phyloP scores from a whole-genome alignment of 92 coral and sea anemone genomes.

The Desmophyllum pertusum region DNA sequence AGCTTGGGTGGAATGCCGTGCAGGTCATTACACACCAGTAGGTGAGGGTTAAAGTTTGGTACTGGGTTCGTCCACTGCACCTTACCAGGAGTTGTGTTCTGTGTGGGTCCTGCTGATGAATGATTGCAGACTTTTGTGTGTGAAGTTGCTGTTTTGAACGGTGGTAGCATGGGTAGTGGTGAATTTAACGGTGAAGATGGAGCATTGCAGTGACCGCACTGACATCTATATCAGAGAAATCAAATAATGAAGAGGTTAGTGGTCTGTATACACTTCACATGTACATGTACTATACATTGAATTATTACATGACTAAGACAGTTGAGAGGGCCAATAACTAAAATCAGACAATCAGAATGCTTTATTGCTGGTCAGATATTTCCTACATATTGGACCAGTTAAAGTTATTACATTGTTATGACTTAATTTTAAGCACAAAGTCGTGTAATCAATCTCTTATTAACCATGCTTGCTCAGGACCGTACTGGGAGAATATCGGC shows the following conservation, averaged over 20 bases:
- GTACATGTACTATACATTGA: too few relatives aligned
- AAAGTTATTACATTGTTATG: too few relatives aligned
- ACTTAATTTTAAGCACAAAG: too few relatives aligned
- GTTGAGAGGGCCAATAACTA: too few relatives aligned
- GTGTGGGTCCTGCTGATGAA: background rate
- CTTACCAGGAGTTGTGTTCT: background rate
- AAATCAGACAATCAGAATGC: too few relatives aligned
- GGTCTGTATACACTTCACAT: background rate
- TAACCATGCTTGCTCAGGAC: too few relatives aligned
- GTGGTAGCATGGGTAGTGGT: constrained; percentile 21
- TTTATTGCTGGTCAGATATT: too few relatives aligned
- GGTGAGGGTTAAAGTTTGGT: constrained; percentile 52
- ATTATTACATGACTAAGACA: too few relatives aligned
- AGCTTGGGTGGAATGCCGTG: constrained; percentile 62
- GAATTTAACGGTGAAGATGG: constrained; percentile 41
- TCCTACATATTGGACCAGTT: too few relatives aligned
- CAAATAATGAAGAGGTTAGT: background rate
- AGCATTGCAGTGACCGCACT: constrained; percentile 56
- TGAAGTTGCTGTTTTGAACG: constrained; percentile 22
- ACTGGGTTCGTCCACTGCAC: constrained; percentile 41
- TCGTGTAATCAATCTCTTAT: too few relatives aligned
- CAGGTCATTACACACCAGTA: constrained; percentile 57
- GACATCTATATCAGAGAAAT: constrained; percentile 32
- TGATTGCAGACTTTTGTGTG: constrained; percentile 22
- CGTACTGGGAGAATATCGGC: too few relatives aligned